These are phyloP conservation scores for Hyles euphorbiae DNA, from an alignment of 1,140 invertebrate genomes.

Conservation along the genomic window DNA sequence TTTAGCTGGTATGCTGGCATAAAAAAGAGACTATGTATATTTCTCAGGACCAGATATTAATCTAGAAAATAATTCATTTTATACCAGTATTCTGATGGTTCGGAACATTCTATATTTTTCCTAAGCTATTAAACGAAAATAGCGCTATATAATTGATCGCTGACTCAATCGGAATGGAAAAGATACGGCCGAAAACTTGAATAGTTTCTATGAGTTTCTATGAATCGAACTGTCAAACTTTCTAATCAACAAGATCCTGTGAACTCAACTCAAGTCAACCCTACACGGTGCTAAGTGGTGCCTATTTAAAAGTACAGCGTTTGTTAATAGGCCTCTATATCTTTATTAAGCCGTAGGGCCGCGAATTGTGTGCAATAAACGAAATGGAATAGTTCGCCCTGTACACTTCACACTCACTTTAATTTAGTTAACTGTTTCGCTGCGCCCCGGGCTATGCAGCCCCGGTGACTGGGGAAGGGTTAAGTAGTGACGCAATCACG, in stretches of 20 bases:
- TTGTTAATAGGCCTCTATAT: conserved; percentile 67
- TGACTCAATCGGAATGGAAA: too few relatives aligned
- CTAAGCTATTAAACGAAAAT: too few relatives aligned
- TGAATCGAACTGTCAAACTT: background rate
- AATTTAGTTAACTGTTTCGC: conserved; percentile 72
- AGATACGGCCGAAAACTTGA: too few relatives aligned
- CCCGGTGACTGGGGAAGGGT: conserved; percentile 47
- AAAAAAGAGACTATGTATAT: too few relatives aligned
- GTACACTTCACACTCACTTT: conserved; percentile 72
- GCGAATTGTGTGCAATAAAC: conserved; percentile 68
- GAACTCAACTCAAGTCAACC: conserved; percentile 4
- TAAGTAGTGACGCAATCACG: conserved; percentile 37
- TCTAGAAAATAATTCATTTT: too few relatives aligned
- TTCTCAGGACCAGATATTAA: too few relatives aligned
- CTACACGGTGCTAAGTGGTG: conserved; percentile 20
- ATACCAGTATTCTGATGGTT: too few relatives aligned
- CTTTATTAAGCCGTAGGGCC: conserved; percentile 67
- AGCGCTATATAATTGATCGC: too few relatives aligned
- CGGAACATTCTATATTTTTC: too few relatives aligned
- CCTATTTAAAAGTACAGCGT: conserved; percentile 38
- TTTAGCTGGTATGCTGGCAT: too few relatives aligned
- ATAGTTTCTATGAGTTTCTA: too few relatives aligned
- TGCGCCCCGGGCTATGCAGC: conserved; percentile 58
- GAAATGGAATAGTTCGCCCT: conserved; percentile 74
- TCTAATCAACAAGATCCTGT: background rate